Evolutionary conservation across 2,888 invertebrate species (phyloP), one percentile per base, ranked within the genome.

Genomic region (Belgica antarctica): DNA sequence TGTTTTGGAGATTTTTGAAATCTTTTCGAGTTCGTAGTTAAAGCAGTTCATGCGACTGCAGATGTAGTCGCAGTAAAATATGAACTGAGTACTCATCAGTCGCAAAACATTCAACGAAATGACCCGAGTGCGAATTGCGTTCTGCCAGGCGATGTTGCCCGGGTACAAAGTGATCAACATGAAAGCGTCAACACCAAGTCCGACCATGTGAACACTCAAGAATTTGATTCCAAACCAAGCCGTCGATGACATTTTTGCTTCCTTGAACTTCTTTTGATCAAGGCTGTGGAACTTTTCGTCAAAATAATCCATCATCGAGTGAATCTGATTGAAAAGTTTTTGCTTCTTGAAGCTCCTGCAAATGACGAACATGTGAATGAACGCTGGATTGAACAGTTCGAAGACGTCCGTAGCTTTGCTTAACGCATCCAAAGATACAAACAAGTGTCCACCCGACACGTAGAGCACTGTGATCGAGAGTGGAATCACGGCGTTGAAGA

Each of bases 381-480:
- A 0, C 15, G 46, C 24, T 1, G 63, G 63, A 17, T 10, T n/a
- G 12, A 41, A 36, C n/a, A 63, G 25, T 36, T 63, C 63, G 34
- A 41, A 25, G 1, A 63, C 24, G 15, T 63, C 63, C 2, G 63
- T 63, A 24, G 34, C 31, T 63, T 63, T 63, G 27, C 63, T 63
- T 12, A 63, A 25, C 15, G 63, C 24, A 36, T 63, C 63, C 1
- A 12, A 24, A 8, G 63, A 63, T 1, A 63, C 24, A n/a, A 63
- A 63, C 1, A 63, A 24, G 25, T 22, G 36, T 25, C 63, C 63
- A 1, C 46, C 22, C 2, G 36, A 12, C 15, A 63, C 15, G 15
- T 41, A 63, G 24, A 34, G 10, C 7, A 3, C 10, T 2, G 46
- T 12, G 3, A 63, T 62, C 12, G 15, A 10, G 1, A 3, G 1